Percentiles rank a stretch among this genome's conserved stretches.
Evolutionary conservation across 1,140 invertebrate species (phyloP).

Genomic region (Eueides isabella): DNA sequence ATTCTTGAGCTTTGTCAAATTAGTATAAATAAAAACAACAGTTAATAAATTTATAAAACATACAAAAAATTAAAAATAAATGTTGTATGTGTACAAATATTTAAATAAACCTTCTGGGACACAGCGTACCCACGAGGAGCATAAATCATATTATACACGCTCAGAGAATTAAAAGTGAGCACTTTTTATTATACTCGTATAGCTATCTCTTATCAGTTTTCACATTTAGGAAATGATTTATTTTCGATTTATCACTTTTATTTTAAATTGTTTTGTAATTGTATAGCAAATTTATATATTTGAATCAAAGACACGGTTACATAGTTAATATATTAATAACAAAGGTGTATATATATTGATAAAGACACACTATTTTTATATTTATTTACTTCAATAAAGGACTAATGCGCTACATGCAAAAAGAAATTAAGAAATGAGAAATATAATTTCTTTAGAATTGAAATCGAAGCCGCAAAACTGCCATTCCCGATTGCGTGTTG

Average conservation of each 20-base stretch:
- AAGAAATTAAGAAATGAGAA: too few relatives aligned
- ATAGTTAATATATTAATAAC: too few relatives aligned
- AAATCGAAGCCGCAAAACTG: too few relatives aligned
- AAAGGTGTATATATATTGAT: too few relatives aligned
- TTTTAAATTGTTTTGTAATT: background rate
- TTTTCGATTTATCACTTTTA: background rate
- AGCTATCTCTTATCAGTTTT: background rate
- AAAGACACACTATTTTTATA: too few relatives aligned
- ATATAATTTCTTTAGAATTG: too few relatives aligned
- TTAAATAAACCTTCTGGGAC: background rate
- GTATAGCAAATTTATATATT: too few relatives aligned
- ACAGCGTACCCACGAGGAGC: background rate
- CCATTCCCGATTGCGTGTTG: too few relatives aligned
- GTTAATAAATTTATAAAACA: background rate
- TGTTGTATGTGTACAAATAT: background rate
- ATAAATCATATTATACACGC: background rate
- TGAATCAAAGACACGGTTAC: too few relatives aligned
- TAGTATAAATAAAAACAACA: background rate
- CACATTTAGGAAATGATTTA: constrained; percentile 3
- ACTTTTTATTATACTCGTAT: background rate
- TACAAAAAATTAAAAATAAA: background rate
- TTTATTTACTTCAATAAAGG: too few relatives aligned
- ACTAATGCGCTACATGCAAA: too few relatives aligned
- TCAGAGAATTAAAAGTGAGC: constrained; percentile 2
- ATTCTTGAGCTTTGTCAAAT: too few relatives aligned